Percentiles rank a stretch among this genome's conserved stretches.
Evolutionary conservation across 2,797 vertebrate genomes (phyloP).

Genomic region (Parauchenoglanis ngamensis): DNA sequence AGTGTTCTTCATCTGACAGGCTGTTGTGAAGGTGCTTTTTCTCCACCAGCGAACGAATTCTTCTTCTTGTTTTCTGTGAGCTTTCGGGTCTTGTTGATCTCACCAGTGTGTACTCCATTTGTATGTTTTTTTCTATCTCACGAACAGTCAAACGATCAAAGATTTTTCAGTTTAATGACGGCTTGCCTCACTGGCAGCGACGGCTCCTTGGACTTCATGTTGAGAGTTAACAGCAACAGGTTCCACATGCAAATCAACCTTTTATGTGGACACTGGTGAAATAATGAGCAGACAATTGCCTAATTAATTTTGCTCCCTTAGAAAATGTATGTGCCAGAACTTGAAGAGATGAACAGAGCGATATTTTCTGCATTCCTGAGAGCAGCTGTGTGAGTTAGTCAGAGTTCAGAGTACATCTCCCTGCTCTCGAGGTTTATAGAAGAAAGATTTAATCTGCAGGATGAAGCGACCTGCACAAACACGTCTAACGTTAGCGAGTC

Average conservation of each 20-base stretch:
- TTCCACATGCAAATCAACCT: background rate
- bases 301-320: too few relatives aligned
- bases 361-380: slow-evolving; percentile 4
- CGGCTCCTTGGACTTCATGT: too few relatives aligned
- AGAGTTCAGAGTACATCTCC: background rate
- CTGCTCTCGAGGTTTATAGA: background rate
- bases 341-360: background rate
- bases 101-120: background rate
- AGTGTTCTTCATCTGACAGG: background rate
- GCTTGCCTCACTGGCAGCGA: too few relatives aligned
- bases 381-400: background rate
- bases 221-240: too few relatives aligned
- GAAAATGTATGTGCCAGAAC: background rate
- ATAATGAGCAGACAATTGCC: too few relatives aligned
- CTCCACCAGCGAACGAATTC: background rate
- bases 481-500: background rate
- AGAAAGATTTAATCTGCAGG: background rate
- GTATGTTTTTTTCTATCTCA: too few relatives aligned
- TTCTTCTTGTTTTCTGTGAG: background rate
- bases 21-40: background rate
- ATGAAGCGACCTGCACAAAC: background rate
- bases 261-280: background rate
- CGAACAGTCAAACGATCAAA: background rate
- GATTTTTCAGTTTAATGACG: background rate
- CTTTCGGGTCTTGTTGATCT: background rate